A percentile compares a stretch with the other conserved stretches of the same genome.
Evolutionary conservation across 2,888 invertebrate genomes (phyloP).

Genomic region (Cheilosia vernalis): DNA sequence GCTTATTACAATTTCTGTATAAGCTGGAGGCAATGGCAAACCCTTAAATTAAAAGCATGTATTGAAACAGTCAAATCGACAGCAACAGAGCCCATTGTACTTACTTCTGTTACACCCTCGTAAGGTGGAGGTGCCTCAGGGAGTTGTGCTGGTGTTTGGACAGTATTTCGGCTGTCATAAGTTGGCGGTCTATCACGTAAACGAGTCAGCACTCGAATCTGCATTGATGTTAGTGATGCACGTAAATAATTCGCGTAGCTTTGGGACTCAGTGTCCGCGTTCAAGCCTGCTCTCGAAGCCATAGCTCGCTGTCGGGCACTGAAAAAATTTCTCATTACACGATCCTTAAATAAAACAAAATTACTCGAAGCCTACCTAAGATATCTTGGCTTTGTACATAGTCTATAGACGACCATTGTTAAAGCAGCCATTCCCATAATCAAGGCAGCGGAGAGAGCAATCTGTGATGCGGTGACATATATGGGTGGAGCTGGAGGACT

Average conservation of each 20-base stretch:
- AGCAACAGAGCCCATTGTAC: not conserved
- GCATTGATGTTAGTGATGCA: conserved; percentile 76
- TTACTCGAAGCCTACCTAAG: conserved; percentile 60
- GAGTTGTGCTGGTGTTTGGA: conserved; percentile 20
- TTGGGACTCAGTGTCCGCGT: conserved; percentile 43
- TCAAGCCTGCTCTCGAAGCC: conserved; percentile 44
- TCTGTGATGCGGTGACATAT: conserved; percentile 77
- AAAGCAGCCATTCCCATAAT: conserved; percentile 77
- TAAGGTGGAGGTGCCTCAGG: conserved; percentile 76
- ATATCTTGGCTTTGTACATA: conserved; percentile 76
- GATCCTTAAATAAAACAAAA: not conserved
- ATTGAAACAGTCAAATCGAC: not conserved
- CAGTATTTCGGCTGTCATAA: conserved; percentile 63
- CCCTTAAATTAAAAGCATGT: conserved; percentile 45
- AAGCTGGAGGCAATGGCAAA: conserved; percentile 72
- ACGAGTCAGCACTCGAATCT: conserved; percentile 76
- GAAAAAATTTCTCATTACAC: not conserved
- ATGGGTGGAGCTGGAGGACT: conserved; percentile 42
- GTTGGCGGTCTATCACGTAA: conserved; percentile 77
- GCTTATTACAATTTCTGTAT: conserved; percentile 69
- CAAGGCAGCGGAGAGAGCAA: conserved; percentile 77
- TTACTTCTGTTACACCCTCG: conserved; percentile 49
- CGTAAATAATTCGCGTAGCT: conserved; percentile 66
- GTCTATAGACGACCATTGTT: conserved; percentile 76
- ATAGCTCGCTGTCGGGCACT: conserved; percentile 71